phyloP scores from a whole-genome alignment of 2,113 vertebrate genomes.

The Phycodurus eques region DNA sequence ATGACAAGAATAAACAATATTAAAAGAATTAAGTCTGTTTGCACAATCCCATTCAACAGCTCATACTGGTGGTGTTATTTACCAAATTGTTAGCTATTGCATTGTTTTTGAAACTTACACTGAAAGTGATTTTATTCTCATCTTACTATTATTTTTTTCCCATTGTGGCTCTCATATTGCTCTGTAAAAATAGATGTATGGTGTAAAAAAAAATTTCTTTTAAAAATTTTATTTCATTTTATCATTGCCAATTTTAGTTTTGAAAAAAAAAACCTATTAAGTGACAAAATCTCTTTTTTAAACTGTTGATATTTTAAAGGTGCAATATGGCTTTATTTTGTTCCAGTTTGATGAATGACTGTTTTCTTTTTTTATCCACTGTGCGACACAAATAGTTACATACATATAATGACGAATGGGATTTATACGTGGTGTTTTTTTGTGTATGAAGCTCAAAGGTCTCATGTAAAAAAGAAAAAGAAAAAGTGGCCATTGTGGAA shows the following conservation, averaged over 20 bases:
- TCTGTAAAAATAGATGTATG: not conserved
- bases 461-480: conserved; percentile 24
- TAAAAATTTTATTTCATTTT: conserved; percentile 15
- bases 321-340: not conserved
- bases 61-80: not conserved
- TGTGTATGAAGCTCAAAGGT: conserved; percentile 11
- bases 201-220: not conserved
- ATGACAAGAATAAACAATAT: not conserved
- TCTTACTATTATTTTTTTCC: not conserved
- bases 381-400: not conserved
- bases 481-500: not conserved
- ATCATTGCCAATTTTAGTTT: conserved; percentile 41
- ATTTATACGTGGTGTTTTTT: not conserved
- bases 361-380: not conserved
- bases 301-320: conserved; percentile 12
- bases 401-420: not conserved
- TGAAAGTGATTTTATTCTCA: not conserved
- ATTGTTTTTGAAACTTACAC: not conserved
- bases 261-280: conserved; percentile 33
- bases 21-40: not conserved
- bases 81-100: too few species aligned
- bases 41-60: not conserved
- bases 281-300: conserved; percentile 24
- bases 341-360: not conserved
- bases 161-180: not conserved